phyloP scores from a whole-genome alignment of 2,113 vertebrate genomes.

The Aptenodytes patagonicus region DNA sequence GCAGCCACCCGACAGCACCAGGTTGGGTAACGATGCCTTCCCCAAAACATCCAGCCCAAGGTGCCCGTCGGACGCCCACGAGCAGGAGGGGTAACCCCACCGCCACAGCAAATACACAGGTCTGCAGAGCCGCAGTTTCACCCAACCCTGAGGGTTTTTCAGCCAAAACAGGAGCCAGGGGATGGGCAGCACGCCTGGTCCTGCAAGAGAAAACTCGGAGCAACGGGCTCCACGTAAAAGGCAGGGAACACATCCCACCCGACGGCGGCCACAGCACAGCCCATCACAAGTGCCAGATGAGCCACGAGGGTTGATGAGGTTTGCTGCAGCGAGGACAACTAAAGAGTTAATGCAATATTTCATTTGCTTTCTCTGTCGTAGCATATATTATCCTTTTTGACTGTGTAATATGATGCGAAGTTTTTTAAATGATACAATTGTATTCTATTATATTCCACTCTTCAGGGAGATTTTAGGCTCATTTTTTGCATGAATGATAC shows the following conservation, averaged over 20 bases:
- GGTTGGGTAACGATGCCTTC: neutral
- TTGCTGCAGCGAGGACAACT: neutral
- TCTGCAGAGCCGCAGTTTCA: fast-evolving
- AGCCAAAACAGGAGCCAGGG: neutral
- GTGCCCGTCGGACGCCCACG: fast-evolving
- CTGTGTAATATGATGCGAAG: slow-evolving; percentile 61
- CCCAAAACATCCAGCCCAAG: neutral
- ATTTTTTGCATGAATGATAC: slow-evolving; percentile 62
- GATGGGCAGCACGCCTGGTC: too few relatives aligned
- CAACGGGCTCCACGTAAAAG: neutral
- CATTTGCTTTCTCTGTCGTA: neutral
- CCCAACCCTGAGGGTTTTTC: neutral
- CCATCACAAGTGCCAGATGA: fast-evolving
- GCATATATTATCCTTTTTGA: slow-evolving; percentile 50
- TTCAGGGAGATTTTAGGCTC: slow-evolving; percentile 60
- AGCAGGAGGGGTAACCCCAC: neutral
- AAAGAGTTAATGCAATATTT: slow-evolving; percentile 31
- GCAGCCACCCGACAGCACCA: neutral
- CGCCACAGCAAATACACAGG: fast-evolving
- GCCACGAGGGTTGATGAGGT: neutral
- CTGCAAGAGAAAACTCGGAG: neutral
- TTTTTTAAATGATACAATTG: slow-evolving; percentile 61
- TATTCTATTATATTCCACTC: slow-evolving; percentile 57
- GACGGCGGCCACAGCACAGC: fast-evolving
- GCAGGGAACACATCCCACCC: neutral